Percentiles rank a stretch among this genome's conserved stretches.
These are phyloP conservation scores for Xenops minutus DNA, from an alignment of 2,797 vertebrate species.

Conservation along the genomic window DNA sequence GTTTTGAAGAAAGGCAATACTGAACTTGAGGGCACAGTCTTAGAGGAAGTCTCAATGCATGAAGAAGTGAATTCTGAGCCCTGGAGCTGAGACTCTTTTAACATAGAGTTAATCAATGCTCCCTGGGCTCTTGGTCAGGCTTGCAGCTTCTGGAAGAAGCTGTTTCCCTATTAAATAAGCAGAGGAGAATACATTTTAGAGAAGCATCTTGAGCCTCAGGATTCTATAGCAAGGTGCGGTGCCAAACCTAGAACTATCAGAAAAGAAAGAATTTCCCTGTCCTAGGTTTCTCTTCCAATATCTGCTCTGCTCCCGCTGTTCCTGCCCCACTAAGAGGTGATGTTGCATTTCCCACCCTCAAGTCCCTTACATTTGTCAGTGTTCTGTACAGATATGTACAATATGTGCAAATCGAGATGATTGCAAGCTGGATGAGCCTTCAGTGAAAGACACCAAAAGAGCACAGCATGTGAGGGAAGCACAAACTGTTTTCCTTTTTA, in stretches of 20 bases:
- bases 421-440: neutral
- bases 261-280: neutral
- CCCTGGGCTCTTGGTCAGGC: neutral
- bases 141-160: neutral
- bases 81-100: neutral
- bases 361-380: fast-evolving
- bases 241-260: neutral
- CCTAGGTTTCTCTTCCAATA: neutral
- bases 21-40: neutral
- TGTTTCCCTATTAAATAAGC: neutral
- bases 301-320: neutral
- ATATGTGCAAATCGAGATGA: neutral
- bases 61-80: neutral
- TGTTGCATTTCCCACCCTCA: neutral
- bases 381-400: neutral
- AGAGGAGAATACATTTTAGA: neutral
- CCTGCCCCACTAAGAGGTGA: neutral
- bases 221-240: neutral
- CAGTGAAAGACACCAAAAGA: neutral
- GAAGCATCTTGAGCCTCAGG: neutral
- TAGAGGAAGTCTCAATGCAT: neutral
- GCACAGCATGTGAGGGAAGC: neutral
- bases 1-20: neutral
- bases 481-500: neutral
- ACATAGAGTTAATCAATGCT: neutral